Evolutionary conservation across 2,888 invertebrate genomes (phyloP).

Genomic region (Mycalesis mineus): DNA sequence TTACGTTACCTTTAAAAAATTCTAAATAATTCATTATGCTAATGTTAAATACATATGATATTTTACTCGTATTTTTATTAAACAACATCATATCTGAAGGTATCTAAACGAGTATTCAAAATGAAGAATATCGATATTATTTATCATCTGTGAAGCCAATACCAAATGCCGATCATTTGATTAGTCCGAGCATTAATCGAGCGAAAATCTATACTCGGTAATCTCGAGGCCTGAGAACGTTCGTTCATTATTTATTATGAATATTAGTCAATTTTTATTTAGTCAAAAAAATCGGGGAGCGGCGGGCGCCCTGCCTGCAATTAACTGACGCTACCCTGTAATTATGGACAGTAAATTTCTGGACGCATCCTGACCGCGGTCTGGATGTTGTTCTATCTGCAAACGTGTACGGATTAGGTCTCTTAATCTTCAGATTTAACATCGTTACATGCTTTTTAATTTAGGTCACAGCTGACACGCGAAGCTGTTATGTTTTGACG

Average conservation of each 20-base stretch:
- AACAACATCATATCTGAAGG: no score
- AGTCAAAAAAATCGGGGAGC: slow-evolving; percentile 71
- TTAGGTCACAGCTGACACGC: background rate
- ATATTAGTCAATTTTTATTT: slow-evolving; percentile 79
- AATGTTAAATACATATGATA: no score
- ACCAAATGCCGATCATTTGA: slow-evolving; percentile 32
- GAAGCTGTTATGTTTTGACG: no score
- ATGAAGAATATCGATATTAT: slow-evolving; percentile 7
- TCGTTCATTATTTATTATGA: slow-evolving; percentile 78
- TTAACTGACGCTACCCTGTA: slow-evolving; percentile 90
- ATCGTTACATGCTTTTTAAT: background rate
- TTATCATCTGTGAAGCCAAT: slow-evolving; percentile 25
- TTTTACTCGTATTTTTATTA: no score
- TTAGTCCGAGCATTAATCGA: slow-evolving; percentile 62
- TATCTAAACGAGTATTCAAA: background rate
- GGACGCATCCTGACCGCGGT: slow-evolving; percentile 78
- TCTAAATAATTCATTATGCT: no score
- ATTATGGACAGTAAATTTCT: slow-evolving; percentile 91
- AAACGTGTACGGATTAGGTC: slow-evolving; percentile 60
- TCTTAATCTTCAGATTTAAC: slow-evolving; percentile 17
- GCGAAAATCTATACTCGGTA: slow-evolving; percentile 63
- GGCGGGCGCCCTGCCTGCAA: slow-evolving; percentile 80
- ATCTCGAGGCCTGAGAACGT: slow-evolving; percentile 64
- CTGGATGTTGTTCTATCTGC: slow-evolving; percentile 71
- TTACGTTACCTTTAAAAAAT: no score